phyloP scores from a whole-genome alignment of 2,797 vertebrate species.

The Mormyrus proboscirostris region DNA sequence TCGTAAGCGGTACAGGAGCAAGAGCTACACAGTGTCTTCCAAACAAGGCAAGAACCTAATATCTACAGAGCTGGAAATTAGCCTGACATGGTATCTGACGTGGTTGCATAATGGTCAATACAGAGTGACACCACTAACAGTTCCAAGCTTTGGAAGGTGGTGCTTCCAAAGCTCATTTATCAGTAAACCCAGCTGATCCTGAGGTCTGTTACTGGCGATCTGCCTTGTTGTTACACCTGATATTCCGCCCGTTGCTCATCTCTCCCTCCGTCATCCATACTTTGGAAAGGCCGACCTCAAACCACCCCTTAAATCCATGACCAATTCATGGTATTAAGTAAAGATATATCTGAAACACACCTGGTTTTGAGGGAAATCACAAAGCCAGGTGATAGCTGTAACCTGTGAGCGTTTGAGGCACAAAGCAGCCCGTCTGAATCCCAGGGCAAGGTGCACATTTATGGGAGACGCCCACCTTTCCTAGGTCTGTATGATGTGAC shows the following conservation, averaged over 20 bases:
- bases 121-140: background rate
- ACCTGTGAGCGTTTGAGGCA: background rate
- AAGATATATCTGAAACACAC: background rate
- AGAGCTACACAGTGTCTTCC: background rate
- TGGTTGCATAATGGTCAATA: background rate
- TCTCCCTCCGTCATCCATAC: background rate
- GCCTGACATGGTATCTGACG: background rate
- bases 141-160: background rate
- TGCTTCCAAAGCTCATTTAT: background rate
- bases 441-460: background rate
- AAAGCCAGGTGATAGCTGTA: background rate
- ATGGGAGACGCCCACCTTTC: background rate
- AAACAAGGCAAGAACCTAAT: background rate
- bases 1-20: background rate
- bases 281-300: background rate
- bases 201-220: background rate
- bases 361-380: background rate
- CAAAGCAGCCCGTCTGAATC: background rate
- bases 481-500: background rate
- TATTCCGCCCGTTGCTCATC: background rate
- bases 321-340: background rate
- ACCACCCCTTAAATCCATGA: background rate
- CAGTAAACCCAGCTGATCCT: background rate
- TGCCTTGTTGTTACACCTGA: background rate
- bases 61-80: background rate